phyloP scores from a whole-genome alignment of 2,113 vertebrate species.

The Anguilla japonica region DNA sequence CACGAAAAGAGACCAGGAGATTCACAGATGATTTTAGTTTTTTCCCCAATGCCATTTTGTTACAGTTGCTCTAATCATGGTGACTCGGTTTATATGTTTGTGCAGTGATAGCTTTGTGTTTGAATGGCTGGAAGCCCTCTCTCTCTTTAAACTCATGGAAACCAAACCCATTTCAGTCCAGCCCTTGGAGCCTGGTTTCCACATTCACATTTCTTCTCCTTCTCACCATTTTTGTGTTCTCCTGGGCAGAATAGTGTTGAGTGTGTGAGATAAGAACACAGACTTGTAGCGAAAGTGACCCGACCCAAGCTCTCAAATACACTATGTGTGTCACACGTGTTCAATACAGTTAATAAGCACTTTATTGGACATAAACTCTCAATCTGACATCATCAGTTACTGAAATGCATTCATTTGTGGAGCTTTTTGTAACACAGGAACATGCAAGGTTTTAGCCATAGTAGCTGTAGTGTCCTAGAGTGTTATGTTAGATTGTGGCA shows the following conservation, averaged over 20 bases:
- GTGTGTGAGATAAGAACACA: too few relatives aligned
- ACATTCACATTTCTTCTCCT: too few relatives aligned
- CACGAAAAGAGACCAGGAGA: not conserved
- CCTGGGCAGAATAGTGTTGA: too few relatives aligned
- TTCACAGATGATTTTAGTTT: slow-evolving; percentile 2
- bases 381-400: too few relatives aligned
- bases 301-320: not conserved
- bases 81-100: not conserved
- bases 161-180: not conserved
- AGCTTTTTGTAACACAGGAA: too few relatives aligned
- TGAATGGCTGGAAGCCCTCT: not conserved
- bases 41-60: not conserved
- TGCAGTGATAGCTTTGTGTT: not conserved
- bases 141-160: not conserved
- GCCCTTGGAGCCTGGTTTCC: not conserved
- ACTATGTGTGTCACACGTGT: not conserved
- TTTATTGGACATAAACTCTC: too few relatives aligned
- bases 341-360: too few relatives aligned
- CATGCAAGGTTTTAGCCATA: too few relatives aligned
- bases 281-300: not conserved
- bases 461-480: too few relatives aligned
- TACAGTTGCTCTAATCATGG: not conserved
- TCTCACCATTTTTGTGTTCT: too few relatives aligned
- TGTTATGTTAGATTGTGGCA: too few relatives aligned
- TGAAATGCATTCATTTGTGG: too few relatives aligned